Base-by-base conservation (phyloP, 2,888 invertebrate genomes). In the Hofmannophila pseudospretella region DNA sequence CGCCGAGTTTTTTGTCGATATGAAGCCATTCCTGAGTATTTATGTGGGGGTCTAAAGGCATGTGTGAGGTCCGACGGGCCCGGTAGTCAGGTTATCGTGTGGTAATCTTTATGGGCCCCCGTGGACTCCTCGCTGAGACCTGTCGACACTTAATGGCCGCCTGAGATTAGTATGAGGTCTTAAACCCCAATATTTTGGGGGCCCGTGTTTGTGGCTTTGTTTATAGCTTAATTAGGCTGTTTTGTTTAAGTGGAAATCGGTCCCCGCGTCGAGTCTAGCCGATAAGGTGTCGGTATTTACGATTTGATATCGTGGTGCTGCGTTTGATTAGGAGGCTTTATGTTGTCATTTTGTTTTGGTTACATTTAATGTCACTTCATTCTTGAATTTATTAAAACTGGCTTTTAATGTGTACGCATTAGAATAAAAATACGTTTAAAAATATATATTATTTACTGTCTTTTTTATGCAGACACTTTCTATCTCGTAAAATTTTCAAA, bases 161-260 rank as follows among this genome's bases (percentile, higher is more conserved):
- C 61, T 47, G 69, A 82, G 80, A 84, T 81, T 81, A 81, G 75
- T 75, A 68, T 61, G 56, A 59, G 59, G 51, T 47, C 42, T 56
- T 55, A 53, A 61, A 58, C 60, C 58, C 56, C 67, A 70, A 75
- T 74, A 74, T 82, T 78, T 77, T 76, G 71, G 72, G 66, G 67
- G 68, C 48, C 59, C 73, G 71, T 85, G 81, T 84, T 78, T 81
- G 81, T 79, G 76, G 85, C 67, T 79, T 82, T 78, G 81, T 85
- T 85, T 85, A 86, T 86, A 73, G 84, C 84, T 86, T 86, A 85
- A 86, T 86, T 86, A 85, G 84, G 67, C 80, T 82, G 81, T 85
- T 84, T 81, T 82, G 84, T 82, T 74, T 77, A 71, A 80, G 70
- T 77, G 71, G 74, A 69, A 72, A 71, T 73, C 60, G 67, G 61